These are phyloP conservation scores for Penaeus chinensis DNA, from an alignment of 1,140 invertebrate species.

Conservation along the genomic window DNA sequence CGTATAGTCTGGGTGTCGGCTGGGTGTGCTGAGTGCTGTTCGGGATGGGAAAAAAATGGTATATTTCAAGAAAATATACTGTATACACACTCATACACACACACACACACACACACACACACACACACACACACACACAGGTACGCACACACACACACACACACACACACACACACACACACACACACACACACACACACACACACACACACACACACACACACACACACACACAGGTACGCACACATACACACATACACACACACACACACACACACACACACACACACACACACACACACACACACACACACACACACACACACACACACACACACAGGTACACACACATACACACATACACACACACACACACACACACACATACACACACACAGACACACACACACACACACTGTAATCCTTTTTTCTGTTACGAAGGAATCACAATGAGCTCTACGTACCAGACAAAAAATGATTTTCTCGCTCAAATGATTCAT, in stretches of 20 bases:
- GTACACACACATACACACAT: background rate
- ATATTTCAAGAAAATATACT: background rate
- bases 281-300: background rate
- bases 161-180: background rate
- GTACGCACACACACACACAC: slow-evolving; percentile 5
- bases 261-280: slow-evolving; percentile 3
- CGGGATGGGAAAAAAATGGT: too few relatives aligned
- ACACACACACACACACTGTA: background rate
- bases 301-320: slow-evolving; percentile 23
- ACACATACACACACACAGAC: background rate
- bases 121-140: background rate
- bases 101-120: slow-evolving; percentile 23
- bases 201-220: slow-evolving; percentile 25
- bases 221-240: background rate
- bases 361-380: background rate
- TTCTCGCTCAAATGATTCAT: too few relatives aligned
- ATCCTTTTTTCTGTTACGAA: background rate
- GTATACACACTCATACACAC: slow-evolving; percentile 23
- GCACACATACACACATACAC: too few relatives aligned
- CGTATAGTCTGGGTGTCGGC: too few relatives aligned
- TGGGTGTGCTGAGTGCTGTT: too few relatives aligned
- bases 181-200: slow-evolving; percentile 22
- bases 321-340: background rate
- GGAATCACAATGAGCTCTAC: too few relatives aligned
- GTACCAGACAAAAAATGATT: too few relatives aligned